Evolutionary conservation across 1,140 invertebrate genomes (phyloP), one percentile per base, ranked within the genome.

Genomic region (Maniola jurtina): DNA sequence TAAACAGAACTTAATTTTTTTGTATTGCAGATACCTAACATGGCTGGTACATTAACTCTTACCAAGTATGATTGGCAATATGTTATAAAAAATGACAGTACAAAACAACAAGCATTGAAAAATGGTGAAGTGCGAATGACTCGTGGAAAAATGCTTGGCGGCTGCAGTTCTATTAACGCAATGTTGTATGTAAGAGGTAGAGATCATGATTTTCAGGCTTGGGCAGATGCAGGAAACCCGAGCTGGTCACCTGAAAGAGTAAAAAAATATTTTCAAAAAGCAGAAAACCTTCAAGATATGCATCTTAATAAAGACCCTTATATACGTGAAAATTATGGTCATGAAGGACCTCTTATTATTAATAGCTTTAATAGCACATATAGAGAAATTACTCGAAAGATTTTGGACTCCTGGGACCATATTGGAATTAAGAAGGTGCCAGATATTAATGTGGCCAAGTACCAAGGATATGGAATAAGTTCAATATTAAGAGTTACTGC

Each of bases 101-200:
- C 93, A 93, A 71, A 81, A 89, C 55, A 83, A 78, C 1, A 68
- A 82, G 64, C 84, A 35, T 16, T 59, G 14, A 57, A 56, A 6
- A 71, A 86, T 8, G 86, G 90, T 45, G 75, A 79, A 5, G 94
- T 94, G 57, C 80, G 86, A 56, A 95, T 94, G 94, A 90, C 93
- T 0, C 91, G 93, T 40, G 95, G 95, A 0, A 94, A 93, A 75
- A 93, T 93, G 56, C 74, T 96, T 1, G 97, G 97, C 5, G 97
- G 97, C 0, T 92, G 92, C 35, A 94, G 94, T 0, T 93, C 92
- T 0, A 92, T 96, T 1, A 97, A 97, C 86, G 95, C 92, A 1
- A 96, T 97, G 95, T 92, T 95, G 14, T 96, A 96, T 83, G 91
- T 95, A 0, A 84, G 94, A 57, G 96, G 95, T 86, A 91, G 4